phyloP scores from a whole-genome alignment of 2,888 invertebrate genomes.

The Synanthedon andrenaeformis region DNA sequence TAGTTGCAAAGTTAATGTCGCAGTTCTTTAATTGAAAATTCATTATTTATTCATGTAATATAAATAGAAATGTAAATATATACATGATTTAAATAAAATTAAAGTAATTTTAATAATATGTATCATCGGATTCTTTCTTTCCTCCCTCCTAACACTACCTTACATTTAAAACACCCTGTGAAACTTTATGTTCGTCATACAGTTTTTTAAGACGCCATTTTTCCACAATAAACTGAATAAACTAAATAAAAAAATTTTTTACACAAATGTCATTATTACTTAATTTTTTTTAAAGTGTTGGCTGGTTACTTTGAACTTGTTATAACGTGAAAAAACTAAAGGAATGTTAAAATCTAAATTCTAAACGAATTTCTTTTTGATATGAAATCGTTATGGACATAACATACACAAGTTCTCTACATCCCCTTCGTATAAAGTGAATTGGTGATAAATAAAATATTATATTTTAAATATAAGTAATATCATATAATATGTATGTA shows the following conservation, averaged over 20 bases:
- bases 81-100: no score
- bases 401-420: no score
- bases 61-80: background rate
- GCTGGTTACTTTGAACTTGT: constrained; percentile 1
- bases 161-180: constrained; percentile 66
- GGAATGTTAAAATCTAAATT: constrained; percentile 12
- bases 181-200: constrained; percentile 32
- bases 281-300: no score
- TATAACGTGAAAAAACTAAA: constrained; percentile 5
- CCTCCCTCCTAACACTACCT: constrained; percentile 56
- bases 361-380: constrained; percentile 36
- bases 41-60: background rate
- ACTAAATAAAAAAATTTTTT: background rate
- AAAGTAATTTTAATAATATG: no score
- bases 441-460: no score
- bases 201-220: constrained; percentile 18
- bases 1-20: no score
- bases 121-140: constrained; percentile 9
- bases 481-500: constrained; percentile 9
- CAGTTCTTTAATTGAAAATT: background rate
- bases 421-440: no score
- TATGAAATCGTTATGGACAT: constrained; percentile 25
- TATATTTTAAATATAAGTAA: no score
- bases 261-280: no score
- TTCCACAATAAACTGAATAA: constrained; percentile 8